A percentile compares a stretch with the other conserved stretches of the same genome.
Evolutionary conservation across 1,140 invertebrate genomes (phyloP).

Genomic region (Zaprionus tsacasi): DNA sequence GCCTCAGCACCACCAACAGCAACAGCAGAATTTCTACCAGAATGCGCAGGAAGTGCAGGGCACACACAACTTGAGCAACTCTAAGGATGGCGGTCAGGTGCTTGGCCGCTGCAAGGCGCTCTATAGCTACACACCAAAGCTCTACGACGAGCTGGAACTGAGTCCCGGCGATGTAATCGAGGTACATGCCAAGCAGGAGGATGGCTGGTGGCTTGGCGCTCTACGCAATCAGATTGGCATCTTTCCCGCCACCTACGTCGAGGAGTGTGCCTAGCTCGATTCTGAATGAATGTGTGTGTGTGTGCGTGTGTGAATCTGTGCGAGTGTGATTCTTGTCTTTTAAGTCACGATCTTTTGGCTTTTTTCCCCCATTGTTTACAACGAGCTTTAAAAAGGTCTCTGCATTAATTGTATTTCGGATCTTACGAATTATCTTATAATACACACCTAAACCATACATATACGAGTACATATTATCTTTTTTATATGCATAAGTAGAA

Average conservation of each 20-base stretch:
- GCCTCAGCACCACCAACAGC: conserved; percentile 56
- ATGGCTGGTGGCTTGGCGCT: conserved; percentile 97
- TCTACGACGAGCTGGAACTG: conserved; percentile 94
- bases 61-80: conserved; percentile 17
- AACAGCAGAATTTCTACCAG: conserved; percentile 66
- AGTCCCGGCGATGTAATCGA: conserved; percentile 93
- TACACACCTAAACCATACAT: neutral
- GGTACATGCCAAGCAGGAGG: conserved; percentile 95
- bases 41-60: conserved; percentile 70
- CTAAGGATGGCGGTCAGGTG: conserved; percentile 37
- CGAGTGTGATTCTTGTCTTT: conserved; percentile 35
- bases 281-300: conserved; percentile 9
- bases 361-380: conserved; percentile 45
- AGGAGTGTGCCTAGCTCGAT: conserved; percentile 85
- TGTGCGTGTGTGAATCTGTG: conserved; percentile 17
- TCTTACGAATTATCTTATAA: conserved; percentile 7
- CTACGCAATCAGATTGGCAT: conserved; percentile 93
- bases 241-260: conserved; percentile 96
- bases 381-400: conserved; percentile 42
- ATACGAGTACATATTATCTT: neutral
- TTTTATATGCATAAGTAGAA: neutral
- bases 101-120: conserved; percentile 89
- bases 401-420: conserved; percentile 29
- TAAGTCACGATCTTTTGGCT: conserved; percentile 38
- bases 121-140: conserved; percentile 94